Conservation (phyloP, 2,113 vertebrate species). For the Tauraco erythrolophus region DNA sequence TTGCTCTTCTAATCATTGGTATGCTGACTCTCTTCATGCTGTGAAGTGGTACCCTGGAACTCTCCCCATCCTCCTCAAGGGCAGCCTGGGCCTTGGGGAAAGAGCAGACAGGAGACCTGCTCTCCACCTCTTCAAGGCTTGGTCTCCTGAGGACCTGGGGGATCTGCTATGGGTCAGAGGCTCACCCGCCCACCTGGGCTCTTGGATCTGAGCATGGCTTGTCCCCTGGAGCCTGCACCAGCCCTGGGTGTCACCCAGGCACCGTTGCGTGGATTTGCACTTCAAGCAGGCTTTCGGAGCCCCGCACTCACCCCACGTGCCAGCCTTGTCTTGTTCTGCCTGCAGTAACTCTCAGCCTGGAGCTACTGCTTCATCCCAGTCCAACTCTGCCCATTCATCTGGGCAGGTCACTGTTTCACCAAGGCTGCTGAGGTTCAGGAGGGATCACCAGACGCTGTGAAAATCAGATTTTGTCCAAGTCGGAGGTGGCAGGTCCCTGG, state of each 20-base stretch:
- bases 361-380: neutral
- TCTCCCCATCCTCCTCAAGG: neutral
- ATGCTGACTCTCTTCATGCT: neutral
- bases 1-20: neutral
- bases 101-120: neutral
- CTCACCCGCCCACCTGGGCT: neutral
- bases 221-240: neutral
- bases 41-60: too few species aligned
- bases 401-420: neutral
- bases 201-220: neutral
- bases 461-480: neutral
- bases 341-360: neutral
- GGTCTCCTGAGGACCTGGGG: neutral
- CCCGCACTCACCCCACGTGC: neutral
- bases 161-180: neutral
- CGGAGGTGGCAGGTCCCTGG: neutral
- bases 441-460: neutral
- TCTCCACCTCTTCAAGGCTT: neutral
- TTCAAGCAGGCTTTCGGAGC: neutral
- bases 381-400: neutral
- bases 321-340: neutral
- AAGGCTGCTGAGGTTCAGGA: neutral
- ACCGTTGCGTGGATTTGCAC: accelerated
- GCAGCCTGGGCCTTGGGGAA: neutral
- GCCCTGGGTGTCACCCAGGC: neutral